Base-by-base conservation (phyloP, 2,113 vertebrate genomes). In the Syngnathus typhle region DNA sequence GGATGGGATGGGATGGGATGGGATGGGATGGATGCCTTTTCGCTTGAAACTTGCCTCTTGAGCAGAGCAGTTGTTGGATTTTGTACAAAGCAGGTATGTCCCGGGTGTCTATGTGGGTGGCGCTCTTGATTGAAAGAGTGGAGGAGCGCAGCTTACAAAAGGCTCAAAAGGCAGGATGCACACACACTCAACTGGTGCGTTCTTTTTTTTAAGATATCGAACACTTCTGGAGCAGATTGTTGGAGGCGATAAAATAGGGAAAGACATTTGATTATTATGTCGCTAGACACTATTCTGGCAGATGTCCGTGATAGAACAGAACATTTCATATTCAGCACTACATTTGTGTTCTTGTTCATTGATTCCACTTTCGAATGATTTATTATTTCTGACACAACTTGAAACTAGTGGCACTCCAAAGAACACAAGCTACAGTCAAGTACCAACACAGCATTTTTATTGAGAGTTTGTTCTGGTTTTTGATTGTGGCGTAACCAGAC, bases 81-180 rank as follows among this genome's bases (percentile, higher is more conserved):
- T 61, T 61, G 39, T 61, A 43, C 36, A 61, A 61, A 61, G 60
- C 37, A 43, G 60, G n/a, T 41, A 44, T 62, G 39, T 44, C 60
- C 11, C 41, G 7, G 41, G 39, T 27, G 41, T 44, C 21, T 44
- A 44, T 27, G 60, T 62, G 60, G 60, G 60, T 62, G 39, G 41
- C 60, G 16, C 13, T 62, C 39, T 62, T 62, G n/a, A 41, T 44
- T 44, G 16, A 21, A 44, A 44, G 21, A 44, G n/a, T 62, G 39
- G 41, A 62, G 27, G 41, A 44, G 23, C 41, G 27, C n/a, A 7
- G 13, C 36, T 32, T 18, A 15, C 27, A 62, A 11, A 32, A 21
- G 59, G 38, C 5, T 41, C 36, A n/a, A n/a, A n/a, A n/a, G n/a
- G 59, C 39, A 44, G 60, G 41, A 44, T 62, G 60, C 5, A 44